A percentile compares a stretch with the other conserved stretches of the same genome.
phyloP scores from a whole-genome alignment of 2,888 invertebrate species.

The Ceriagrion tenellum region DNA sequence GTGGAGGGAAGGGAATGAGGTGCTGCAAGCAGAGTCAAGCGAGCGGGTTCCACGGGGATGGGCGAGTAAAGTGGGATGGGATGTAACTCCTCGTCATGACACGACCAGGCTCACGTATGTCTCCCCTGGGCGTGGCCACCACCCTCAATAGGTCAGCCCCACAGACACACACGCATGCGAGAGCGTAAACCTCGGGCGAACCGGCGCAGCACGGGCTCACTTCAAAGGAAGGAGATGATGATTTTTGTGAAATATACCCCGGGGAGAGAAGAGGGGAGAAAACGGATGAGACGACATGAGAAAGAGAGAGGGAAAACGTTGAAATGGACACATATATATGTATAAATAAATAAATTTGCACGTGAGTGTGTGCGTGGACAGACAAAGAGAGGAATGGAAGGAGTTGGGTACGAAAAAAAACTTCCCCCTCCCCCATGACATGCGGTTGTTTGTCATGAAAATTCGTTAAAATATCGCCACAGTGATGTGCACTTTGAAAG shows the following conservation, averaged over 20 bases:
- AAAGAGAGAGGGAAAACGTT: background rate
- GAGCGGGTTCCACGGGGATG: background rate
- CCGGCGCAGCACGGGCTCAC: background rate
- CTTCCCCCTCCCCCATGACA: slow-evolving; percentile 11
- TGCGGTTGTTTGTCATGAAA: slow-evolving; percentile 41
- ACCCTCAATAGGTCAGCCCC: background rate
- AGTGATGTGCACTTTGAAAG: slow-evolving; percentile 45
- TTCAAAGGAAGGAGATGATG: background rate
- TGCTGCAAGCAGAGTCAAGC: background rate
- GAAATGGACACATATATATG: background rate
- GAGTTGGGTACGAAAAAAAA: slow-evolving; percentile 18
- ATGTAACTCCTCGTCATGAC: slow-evolving; percentile 20
- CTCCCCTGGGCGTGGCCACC: slow-evolving; percentile 27
- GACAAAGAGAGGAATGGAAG: background rate
- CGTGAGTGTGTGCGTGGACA: background rate
- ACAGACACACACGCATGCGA: background rate
- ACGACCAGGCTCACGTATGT: background rate
- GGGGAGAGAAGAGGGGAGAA: background rate
- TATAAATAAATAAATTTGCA: background rate
- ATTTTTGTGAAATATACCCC: background rate
- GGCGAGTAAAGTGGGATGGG: background rate
- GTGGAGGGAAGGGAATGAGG: background rate
- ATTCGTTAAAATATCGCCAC: slow-evolving; percentile 46
- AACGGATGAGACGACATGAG: background rate
- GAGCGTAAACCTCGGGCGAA: background rate